These are phyloP conservation scores for Entomobrya proxima DNA, from an alignment of 2,888 invertebrate genomes.

Conservation along the genomic window DNA sequence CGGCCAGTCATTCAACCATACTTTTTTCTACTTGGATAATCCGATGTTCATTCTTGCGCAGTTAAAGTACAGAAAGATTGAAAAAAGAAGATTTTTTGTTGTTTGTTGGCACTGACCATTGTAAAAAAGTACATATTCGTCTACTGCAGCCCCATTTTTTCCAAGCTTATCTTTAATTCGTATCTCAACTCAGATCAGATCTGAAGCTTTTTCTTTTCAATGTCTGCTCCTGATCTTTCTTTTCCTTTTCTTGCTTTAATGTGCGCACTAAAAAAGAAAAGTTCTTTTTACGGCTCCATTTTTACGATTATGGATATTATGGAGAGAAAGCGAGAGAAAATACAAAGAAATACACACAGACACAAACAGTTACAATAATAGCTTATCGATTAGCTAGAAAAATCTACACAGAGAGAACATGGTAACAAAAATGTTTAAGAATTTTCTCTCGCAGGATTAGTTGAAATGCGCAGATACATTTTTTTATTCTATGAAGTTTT, in stretches of 20 bases:
- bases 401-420: too few relatives aligned
- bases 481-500: neutral
- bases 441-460: too few relatives aligned
- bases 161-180: neutral
- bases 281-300: neutral
- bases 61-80: neutral
- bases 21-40: constrained; percentile 5
- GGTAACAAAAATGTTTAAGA: too few relatives aligned
- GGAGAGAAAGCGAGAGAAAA: too few relatives aligned
- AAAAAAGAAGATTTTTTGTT: neutral
- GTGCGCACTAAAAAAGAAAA: neutral
- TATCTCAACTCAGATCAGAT: too few relatives aligned
- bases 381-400: constrained; percentile 9
- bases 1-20: too few relatives aligned
- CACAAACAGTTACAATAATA: too few relatives aligned
- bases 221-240: neutral
- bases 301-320: constrained; percentile 27
- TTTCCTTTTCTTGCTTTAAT: neutral
- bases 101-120: neutral
- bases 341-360: neutral
- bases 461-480: too few relatives aligned
- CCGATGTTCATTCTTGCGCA: neutral
- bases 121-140: neutral
- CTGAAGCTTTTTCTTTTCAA: neutral
- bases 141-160: neutral